Evolutionary conservation across 2,113 vertebrate species (phyloP), one percentile per base, ranked within the genome.

Genomic region (Melanocharis versteri): DNA sequence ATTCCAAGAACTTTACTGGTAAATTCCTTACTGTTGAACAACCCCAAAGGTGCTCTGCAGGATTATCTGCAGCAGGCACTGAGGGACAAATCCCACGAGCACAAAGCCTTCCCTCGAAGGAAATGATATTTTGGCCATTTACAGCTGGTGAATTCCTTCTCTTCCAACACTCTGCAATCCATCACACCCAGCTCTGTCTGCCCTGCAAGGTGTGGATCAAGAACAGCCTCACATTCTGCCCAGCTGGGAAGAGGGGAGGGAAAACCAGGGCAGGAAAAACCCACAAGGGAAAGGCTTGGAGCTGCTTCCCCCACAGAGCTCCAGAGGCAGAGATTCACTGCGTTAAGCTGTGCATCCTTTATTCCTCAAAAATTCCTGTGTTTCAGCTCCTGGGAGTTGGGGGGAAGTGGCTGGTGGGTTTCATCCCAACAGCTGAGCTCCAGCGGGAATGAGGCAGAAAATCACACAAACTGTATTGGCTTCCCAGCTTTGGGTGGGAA

Each of bases 11-110:
- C 33, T 85, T 85, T 11, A 24, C 18, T 57, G 64, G 7, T 8
- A 37, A 69, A 72, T 45, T 45, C 54, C 28, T 83, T 53, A 28
- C 24, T 48, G n/a, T 28, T 35, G 44, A 13, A 11, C 39, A 50
- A 4, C 39, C 48, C 7, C 3, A 1, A 58, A 89, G 77, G 23
- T 40, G 54, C 64, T 73, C 65, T 70, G 70, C 72, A 66, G 39
- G 40, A 39, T 31, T 26, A 9, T 0, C 14, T 28, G 40, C 61
- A 69, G 28, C n/a, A 12, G 60, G 39, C 22, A 40, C 28, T 2
- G 3, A 21, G 31, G 48, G 54, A 53, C 35, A 16, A 33, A 73
- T 2, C 11, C 28, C 86, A 40, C 0, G 0, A 65, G 51, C 24
- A 27, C n/a, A 28, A 44, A 37, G 3, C 22, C 42, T 90, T 45